Conservation (phyloP, 2,888 invertebrate genomes). For the Venustoraphidia nigricollis region DNA sequence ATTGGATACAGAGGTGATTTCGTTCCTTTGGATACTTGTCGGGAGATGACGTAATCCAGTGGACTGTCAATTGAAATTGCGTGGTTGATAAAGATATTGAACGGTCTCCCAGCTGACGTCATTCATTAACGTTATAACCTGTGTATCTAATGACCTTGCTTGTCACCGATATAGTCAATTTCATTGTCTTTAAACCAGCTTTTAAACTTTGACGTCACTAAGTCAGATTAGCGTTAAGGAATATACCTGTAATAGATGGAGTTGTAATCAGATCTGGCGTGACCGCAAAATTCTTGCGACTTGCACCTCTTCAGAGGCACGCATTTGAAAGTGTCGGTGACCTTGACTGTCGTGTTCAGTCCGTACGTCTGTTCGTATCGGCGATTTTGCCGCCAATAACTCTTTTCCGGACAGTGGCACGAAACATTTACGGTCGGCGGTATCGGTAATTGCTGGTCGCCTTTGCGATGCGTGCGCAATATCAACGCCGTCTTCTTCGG, state of each 20-base stretch:
- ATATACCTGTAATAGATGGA: slow-evolving; percentile 34
- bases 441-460: slow-evolving; percentile 25
- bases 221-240: too few species aligned
- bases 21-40: too few species aligned
- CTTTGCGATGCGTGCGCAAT: slow-evolving; percentile 26
- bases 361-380: slow-evolving; percentile 19
- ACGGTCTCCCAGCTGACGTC: too few species aligned
- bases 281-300: slow-evolving; percentile 41
- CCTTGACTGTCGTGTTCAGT: slow-evolving; percentile 19
- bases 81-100: too few species aligned
- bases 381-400: slow-evolving; percentile 32
- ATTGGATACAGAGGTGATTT: too few species aligned
- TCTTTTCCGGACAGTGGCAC: slow-evolving; percentile 34
- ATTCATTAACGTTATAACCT: too few species aligned
- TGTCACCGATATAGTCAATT: too few species aligned
- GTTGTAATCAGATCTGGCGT: slow-evolving; percentile 38
- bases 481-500: slow-evolving; percentile 25
- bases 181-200: too few species aligned
- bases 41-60: too few species aligned
- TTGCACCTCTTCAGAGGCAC: slow-evolving; percentile 34
- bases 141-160: too few species aligned
- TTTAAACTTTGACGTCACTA: too few species aligned
- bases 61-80: too few species aligned
- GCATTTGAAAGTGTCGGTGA: slow-evolving; percentile 28
- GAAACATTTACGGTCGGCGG: slow-evolving; percentile 30